Percentiles rank a stretch among this genome's conserved stretches.
phyloP scores from a whole-genome alignment of 2,888 invertebrate genomes.

The Melangyna quadrimaculata region DNA sequence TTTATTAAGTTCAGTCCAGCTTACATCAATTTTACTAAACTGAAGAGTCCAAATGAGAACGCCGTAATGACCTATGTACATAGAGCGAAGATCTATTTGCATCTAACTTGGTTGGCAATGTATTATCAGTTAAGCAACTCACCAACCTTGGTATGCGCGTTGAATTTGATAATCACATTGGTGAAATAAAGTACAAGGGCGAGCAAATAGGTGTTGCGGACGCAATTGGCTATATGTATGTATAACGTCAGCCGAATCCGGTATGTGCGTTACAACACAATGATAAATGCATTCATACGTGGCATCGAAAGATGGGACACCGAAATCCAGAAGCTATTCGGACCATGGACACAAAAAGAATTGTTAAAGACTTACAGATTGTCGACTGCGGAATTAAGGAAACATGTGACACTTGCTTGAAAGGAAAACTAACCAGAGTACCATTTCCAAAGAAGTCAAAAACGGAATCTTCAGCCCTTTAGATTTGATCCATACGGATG shows the following conservation, averaged over 20 bases:
- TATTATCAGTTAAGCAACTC: not conserved
- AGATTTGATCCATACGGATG: not conserved
- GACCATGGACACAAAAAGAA: not conserved
- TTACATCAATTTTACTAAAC: too few relatives aligned
- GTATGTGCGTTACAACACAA: too few relatives aligned
- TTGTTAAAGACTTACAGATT: not conserved
- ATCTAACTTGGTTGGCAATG: not conserved
- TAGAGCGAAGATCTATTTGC: not conserved
- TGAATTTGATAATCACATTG: constrained; percentile 1
- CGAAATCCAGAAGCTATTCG: not conserved
- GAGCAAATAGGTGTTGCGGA: too few relatives aligned
- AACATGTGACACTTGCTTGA: constrained; percentile 17
- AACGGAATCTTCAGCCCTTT: not conserved
- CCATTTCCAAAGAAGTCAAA: constrained; percentile 39
- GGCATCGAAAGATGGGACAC: not conserved
- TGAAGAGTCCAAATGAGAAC: too few relatives aligned
- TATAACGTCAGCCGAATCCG: too few relatives aligned
- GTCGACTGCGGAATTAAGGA: constrained; percentile 13
- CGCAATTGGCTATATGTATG: too few relatives aligned
- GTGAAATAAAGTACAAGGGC: constrained; percentile 30
- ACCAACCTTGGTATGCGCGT: not conserved
- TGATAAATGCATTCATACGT: not conserved
- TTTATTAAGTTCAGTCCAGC: too few relatives aligned
- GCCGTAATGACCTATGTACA: too few relatives aligned
- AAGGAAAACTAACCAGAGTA: constrained; percentile 27